A percentile compares a stretch with the other conserved stretches of the same genome.
Conservation (phyloP, 1,140 invertebrate genomes). For the Amyelois transitella region DNA sequence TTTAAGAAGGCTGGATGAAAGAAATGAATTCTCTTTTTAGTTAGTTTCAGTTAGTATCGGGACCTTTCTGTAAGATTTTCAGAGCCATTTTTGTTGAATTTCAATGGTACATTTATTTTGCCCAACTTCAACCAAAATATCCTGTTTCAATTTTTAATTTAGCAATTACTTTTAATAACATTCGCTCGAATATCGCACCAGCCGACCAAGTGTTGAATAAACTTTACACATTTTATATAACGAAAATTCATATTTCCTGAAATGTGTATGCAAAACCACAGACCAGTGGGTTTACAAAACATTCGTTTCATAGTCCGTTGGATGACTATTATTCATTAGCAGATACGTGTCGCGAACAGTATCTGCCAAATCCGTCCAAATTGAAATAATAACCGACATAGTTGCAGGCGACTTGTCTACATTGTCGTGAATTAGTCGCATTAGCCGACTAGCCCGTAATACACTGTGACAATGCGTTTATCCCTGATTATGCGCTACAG, state of each 20-base stretch:
- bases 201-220: background rate
- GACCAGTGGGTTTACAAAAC: background rate
- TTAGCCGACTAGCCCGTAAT: slow-evolving; percentile 55
- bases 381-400: slow-evolving; percentile 31
- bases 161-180: background rate
- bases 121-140: too few relatives aligned
- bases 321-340: background rate
- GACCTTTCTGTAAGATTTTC: too few relatives aligned
- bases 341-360: background rate
- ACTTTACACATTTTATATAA: background rate
- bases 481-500: slow-evolving; percentile 45
- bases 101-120: too few relatives aligned
- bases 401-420: slow-evolving; percentile 44
- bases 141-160: background rate
- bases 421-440: slow-evolving; percentile 64
- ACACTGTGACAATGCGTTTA: slow-evolving; percentile 63
- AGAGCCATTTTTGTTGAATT: too few relatives aligned
- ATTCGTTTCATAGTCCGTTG: background rate
- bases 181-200: background rate
- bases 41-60: too few relatives aligned
- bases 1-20: too few relatives aligned
- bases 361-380: slow-evolving; percentile 7
- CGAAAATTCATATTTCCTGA: background rate
- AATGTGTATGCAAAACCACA: background rate
- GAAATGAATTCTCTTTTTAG: too few relatives aligned